phyloP scores from a whole-genome alignment of 2,113 vertebrate species.

The Phaetusa simplex region DNA sequence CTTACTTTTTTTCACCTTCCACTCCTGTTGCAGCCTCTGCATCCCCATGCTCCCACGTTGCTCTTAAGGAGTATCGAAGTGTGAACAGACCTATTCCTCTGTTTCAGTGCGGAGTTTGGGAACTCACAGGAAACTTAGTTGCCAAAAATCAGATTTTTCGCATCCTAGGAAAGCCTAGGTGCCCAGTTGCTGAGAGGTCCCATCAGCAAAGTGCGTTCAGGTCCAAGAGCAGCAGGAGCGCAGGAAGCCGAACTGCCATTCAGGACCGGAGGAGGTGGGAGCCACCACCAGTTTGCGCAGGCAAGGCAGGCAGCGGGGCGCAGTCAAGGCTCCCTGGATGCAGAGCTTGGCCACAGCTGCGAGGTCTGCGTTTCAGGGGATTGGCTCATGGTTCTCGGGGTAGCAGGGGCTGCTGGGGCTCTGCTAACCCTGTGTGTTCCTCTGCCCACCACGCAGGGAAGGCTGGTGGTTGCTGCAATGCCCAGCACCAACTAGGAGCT shows the following conservation, averaged over 20 bases:
- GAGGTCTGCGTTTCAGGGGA: background rate
- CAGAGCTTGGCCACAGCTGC: background rate
- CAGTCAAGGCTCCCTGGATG: background rate
- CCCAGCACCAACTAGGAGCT: background rate
- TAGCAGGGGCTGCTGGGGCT: too few relatives aligned
- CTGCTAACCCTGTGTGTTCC: background rate
- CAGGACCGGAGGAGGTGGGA: background rate
- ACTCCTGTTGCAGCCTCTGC: background rate
- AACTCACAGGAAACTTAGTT: background rate
- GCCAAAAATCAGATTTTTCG: background rate
- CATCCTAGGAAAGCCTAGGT: background rate
- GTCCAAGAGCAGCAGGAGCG: background rate
- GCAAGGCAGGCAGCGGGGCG: background rate
- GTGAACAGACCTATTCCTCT: background rate
- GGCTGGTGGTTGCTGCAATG: background rate
- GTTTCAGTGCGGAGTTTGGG: background rate
- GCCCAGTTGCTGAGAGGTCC: rapidly evolving
- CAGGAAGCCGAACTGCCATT: background rate
- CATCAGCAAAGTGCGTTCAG: rapidly evolving
- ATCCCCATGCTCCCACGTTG: background rate
- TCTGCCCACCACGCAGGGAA: background rate
- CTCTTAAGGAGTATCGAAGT: rapidly evolving
- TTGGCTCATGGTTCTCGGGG: background rate
- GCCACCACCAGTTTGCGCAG: background rate
- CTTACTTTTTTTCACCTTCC: background rate